Evolutionary conservation across 2,113 vertebrate species (phyloP).

Genomic region (Jaculus jaculus): DNA sequence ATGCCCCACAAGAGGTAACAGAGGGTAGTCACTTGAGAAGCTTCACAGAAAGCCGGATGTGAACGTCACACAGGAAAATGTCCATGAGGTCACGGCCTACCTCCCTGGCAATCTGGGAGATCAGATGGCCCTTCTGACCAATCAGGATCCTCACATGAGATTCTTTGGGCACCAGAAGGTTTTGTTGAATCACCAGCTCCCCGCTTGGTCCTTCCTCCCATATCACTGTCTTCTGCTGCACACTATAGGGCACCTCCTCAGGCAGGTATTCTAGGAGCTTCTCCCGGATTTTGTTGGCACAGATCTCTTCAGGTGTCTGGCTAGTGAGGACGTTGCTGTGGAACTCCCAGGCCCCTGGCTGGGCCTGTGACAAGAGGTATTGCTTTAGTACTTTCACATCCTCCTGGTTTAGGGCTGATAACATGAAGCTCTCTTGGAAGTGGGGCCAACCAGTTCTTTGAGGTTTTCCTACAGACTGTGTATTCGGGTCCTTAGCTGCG

Average conservation of each 20-base stretch:
- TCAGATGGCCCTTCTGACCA: constrained; percentile 87
- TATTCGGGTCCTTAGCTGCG: background rate
- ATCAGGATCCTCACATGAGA: no score
- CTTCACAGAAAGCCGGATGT: constrained; percentile 89
- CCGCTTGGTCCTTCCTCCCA: constrained; percentile 91
- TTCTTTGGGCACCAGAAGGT: no score
- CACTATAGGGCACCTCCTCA: constrained; percentile 92
- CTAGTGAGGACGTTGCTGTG: constrained; percentile 94
- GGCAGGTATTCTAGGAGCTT: constrained; percentile 94
- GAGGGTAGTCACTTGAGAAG: constrained; percentile 84
- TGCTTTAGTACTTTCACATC: constrained; percentile 93
- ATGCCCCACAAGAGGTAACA: background rate
- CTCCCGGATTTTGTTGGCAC: constrained; percentile 91
- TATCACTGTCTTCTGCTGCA: constrained; percentile 89
- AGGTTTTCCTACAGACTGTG: constrained; percentile 52
- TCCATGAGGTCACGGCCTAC: constrained; percentile 89
- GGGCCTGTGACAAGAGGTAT: constrained; percentile 91
- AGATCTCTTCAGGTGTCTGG: constrained; percentile 93
- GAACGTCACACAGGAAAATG: constrained; percentile 90
- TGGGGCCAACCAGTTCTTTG: constrained; percentile 90
- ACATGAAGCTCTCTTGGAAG: constrained; percentile 97
- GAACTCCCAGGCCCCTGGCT: constrained; percentile 92
- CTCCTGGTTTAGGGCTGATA: constrained; percentile 89
- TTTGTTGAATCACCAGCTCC: constrained; percentile 90
- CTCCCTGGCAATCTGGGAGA: constrained; percentile 89